A percentile compares a stretch with the other conserved stretches of the same genome.
These are phyloP conservation scores for Hydropsyche tenuis DNA, from an alignment of 1,140 invertebrate genomes.

Conservation along the genomic window DNA sequence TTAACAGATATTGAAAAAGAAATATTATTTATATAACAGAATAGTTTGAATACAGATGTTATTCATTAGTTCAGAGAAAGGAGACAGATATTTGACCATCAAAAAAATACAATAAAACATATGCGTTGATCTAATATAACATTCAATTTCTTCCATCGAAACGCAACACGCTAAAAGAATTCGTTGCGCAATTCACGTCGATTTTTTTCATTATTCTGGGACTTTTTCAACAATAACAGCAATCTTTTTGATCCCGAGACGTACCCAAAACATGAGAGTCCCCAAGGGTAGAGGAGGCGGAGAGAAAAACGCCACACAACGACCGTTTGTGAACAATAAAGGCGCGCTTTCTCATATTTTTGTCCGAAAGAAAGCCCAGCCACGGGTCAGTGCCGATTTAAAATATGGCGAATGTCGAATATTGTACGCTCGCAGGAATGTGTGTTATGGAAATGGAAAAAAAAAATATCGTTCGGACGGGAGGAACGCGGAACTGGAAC, in stretches of 20 bases:
- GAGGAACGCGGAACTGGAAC: not conserved
- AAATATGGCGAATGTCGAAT: conserved; percentile 23
- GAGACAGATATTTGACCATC: no score
- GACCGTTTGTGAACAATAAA: not conserved
- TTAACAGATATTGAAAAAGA: no score
- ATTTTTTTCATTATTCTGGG: not conserved
- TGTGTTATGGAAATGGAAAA: conserved; percentile 6
- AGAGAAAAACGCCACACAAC: not conserved
- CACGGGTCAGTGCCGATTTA: conserved; percentile 25
- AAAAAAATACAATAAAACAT: no score
- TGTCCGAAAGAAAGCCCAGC: not conserved
- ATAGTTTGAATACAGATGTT: no score
- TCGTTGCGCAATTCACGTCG: conserved; percentile 5
- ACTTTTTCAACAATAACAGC: not conserved
- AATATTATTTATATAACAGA: no score
- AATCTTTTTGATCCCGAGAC: conserved; percentile 7
- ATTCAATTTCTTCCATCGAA: no score
- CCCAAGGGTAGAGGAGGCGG: not conserved
- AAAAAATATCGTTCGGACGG: not conserved
- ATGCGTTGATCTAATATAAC: no score
- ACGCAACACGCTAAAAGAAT: no score
- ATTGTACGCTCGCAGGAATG: not conserved
- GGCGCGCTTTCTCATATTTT: not conserved
- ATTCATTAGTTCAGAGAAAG: no score
- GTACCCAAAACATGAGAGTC: not conserved